Evolutionary conservation across 2,797 vertebrate genomes (phyloP).

Genomic region (Sphenodon punctatus): DNA sequence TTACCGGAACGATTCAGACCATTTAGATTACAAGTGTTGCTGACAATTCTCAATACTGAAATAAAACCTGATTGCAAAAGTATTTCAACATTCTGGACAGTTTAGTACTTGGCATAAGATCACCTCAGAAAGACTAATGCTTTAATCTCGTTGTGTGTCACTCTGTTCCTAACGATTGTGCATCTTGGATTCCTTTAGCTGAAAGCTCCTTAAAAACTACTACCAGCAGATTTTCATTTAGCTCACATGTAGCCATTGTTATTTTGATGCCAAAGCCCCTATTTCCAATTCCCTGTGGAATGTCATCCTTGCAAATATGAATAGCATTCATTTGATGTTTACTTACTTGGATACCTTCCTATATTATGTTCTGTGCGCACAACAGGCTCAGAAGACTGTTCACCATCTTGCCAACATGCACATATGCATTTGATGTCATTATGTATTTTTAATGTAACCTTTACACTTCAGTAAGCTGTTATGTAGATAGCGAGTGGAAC

Average conservation of each 20-base stretch:
- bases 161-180: background rate
- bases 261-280: background rate
- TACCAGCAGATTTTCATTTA: background rate
- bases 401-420: background rate
- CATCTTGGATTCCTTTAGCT: background rate
- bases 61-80: background rate
- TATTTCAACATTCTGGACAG: background rate
- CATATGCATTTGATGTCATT: background rate
- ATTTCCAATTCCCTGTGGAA: background rate
- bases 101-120: background rate
- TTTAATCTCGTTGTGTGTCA: background rate
- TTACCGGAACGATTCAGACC: background rate
- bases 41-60: background rate
- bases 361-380: background rate
- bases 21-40: background rate
- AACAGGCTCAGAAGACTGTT: background rate
- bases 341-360: background rate
- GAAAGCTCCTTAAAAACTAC: background rate
- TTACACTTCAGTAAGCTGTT: background rate
- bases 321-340: conserved; percentile 20
- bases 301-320: background rate
- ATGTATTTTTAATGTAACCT: background rate
- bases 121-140: background rate
- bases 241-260: background rate
- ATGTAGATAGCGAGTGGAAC: background rate